Evolutionary conservation across 2,113 vertebrate genomes (phyloP), one percentile per base, ranked within the genome.

Genomic region (Clarias macrocephalus): DNA sequence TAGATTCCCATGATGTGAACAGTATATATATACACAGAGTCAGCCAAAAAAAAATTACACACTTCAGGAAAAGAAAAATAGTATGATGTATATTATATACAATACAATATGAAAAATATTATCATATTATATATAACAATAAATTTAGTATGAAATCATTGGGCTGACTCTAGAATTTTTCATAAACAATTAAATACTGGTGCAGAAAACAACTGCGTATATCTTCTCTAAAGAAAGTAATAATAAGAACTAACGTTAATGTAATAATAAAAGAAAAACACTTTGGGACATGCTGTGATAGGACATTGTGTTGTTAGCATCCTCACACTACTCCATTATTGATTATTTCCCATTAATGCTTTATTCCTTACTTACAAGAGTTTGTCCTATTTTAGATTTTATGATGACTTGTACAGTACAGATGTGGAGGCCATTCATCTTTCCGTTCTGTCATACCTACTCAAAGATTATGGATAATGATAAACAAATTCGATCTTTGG

Each of bases 391-490:
- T 57, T 65, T 79, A 96, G 95, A 93, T 15, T 90, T 92, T 88
- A 96, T 96, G 94, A 82, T 95, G 85, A 89, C 42, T 65, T 95
- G 93, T 86, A 80, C 89, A 72, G 90, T 86, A 80, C 89, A 72
- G 90, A 91, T 75, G 5, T 80, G 33, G 94, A 95, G 1, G 92
- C 92, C 18, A 91, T 90, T 3, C 96, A 96, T 87, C 82, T 86
- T 79, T 88, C 84, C 85, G 89, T 90, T 68, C 80, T 96, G 65
- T 89, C 92, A 85, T 92, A 42, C 21, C 91, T 97, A 1, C 87
- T 95, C 16, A 23, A 63, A 63, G 28, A 33, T 16, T 33, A 57
- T 33, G 19, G 9, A 80, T 12, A 60, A 5, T 18, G 23, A 21
- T 23, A 60, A 37, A 60, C 21, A 12, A 21, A 60, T 4, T 28